Base-by-base conservation (phyloP, 2,888 invertebrate species). In the Hipparchia semele region DNA sequence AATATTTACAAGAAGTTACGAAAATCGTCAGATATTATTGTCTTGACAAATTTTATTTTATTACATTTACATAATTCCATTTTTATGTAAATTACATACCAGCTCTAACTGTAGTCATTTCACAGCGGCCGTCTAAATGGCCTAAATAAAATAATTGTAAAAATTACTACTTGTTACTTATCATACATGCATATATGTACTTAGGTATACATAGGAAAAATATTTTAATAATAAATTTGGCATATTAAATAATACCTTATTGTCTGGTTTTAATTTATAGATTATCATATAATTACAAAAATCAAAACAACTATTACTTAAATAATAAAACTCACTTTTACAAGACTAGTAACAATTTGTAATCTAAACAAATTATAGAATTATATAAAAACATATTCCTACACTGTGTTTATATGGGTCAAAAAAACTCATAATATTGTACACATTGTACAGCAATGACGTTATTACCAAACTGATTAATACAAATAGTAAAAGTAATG, bases 11-110 rank as follows among this genome's bases (percentile, higher is more conserved):
- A 84, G 80, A 75, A 79, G 80, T 73, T 81, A 76, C 80, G 80
- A 80, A 83, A 82, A 87, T 86, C 88, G 84, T 90, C 82, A 78
- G 82, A 81, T 81, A 83, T 90, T 92, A 93, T 91, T 92, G 91
- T 92, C 92, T 80, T 82, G 78, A 83, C 82, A 87, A 87, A 86
- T 85, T 83, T 80, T 83, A 85, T 82, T 61, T 73, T 56, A 73
- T 79, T 81, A 80, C 6, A 51, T 51, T 68, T 59, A 60, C 59
- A 60, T 12, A 23, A 23, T 68, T 10, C 45, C 13, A n/a, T 67
- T 23, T 46, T 13, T 62, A 49, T 13, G n/a, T 2, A 10, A 49
- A 13, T 64, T 66, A 53, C 39, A 66, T 68, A 46, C 45, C 49
- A 58, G 6, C 10, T 46, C 58, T 59, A 13, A 10, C 46, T 23